Percentiles rank a stretch among this genome's conserved stretches.
Conservation (phyloP, 1,140 invertebrate genomes). For the Elysia chlorotica region DNA sequence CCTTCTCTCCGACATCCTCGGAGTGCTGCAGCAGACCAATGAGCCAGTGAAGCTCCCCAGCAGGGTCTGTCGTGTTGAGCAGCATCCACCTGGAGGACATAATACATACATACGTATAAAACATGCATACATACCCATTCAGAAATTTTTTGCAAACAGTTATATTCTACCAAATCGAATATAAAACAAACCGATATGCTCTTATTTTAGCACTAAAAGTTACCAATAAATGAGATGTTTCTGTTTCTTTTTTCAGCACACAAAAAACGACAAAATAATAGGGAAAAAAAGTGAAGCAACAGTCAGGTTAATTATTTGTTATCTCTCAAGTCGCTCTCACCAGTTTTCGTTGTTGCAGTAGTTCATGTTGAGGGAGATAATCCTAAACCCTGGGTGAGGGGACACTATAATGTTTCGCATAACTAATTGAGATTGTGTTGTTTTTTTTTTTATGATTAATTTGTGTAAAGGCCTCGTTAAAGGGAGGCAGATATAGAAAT, state of each 20-base stretch:
- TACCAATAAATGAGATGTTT: not conserved
- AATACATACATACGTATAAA: not conserved
- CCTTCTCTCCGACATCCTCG: conserved; percentile 91
- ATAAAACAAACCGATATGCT: too few relatives aligned
- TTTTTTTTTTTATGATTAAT: too few relatives aligned
- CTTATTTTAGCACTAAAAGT: not conserved
- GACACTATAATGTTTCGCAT: too few relatives aligned
- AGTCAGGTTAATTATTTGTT: not conserved
- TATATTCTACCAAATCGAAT: too few relatives aligned
- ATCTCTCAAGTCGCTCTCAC: conserved; percentile 37
- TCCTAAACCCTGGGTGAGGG: conserved; percentile 63
- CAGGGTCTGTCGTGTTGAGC: conserved; percentile 94
- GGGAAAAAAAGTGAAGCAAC: not conserved
- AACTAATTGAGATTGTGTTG: too few relatives aligned
- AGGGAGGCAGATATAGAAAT: too few relatives aligned
- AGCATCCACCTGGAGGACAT: conserved; percentile 84
- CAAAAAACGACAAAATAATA: not conserved
- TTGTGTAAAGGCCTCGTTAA: too few relatives aligned
- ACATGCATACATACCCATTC: not conserved
- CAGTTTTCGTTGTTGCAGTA: conserved; percentile 62
- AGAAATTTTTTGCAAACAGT: not conserved
- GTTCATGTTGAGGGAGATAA: conserved; percentile 66
- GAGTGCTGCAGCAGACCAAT: conserved; percentile 91
- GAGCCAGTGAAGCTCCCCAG: conserved; percentile 92
- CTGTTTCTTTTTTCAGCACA: not conserved